Base-by-base conservation (phyloP, 37 sponge, comb jelly and placozoan genomes). In the Ephydatia muelleri region DNA sequence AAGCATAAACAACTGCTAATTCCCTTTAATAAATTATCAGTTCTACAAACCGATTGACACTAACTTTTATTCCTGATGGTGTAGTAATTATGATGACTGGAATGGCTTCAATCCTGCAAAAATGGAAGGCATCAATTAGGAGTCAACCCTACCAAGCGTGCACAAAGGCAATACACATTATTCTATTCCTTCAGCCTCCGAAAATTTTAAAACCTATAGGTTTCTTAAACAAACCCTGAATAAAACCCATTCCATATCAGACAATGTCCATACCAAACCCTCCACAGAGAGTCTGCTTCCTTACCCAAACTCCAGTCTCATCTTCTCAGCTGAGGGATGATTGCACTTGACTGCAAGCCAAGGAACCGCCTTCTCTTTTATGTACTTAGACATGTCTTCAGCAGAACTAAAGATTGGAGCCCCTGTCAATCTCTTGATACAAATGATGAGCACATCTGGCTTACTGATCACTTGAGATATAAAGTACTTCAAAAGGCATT, bases 381-480 rank as follows among this genome's bases (percentile, higher is more conserved):
- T 87, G 82, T 93, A 89, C 81, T 82, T 80, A 35, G 81, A 40
- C 91, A 90, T 90, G 48, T 87, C 94, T 66, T 83, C 84, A 30
- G 84, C 73, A 33, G 94, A 82, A 40, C 94, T 93, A 35, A 0
- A n/a, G n/a, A n/a, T n/a, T n/a, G n/a, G n/a, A n/a, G n/a, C n/a
- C n/a, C 57, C 16, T 5, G 57, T 57, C 57, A 57, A 57, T 19
- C 16, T 12, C 16, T 34, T n/a, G 49, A 8, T 49, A 35, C 19
- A 26, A 78, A 16, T 28, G 0, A 48, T 16, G 27, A 13, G 35
- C 64, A 77, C 43, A n/a, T 3, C 32, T 26, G 65, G 88, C 91
- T 79, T 64, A 94, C 94, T 94, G 77, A 76, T 94, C 94, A 85
- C 92, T 94, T 6, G 94, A 91, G 11, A 94, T 78, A 65, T 91